These are phyloP conservation scores for Oscheius sp. DNA, from an alignment of 2,888 invertebrate species.

Conservation along the genomic window DNA sequence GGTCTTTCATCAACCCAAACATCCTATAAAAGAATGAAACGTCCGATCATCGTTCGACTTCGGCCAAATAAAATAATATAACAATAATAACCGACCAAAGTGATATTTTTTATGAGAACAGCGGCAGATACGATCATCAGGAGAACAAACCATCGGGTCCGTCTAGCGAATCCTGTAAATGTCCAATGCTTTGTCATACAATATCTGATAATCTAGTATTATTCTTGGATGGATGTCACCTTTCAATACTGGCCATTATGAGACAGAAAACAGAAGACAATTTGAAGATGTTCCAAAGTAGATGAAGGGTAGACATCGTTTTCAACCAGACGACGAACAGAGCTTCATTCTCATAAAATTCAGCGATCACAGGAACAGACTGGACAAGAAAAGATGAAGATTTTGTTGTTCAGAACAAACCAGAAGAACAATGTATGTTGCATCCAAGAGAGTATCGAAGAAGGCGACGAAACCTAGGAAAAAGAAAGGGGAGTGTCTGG, in stretches of 20 bases:
- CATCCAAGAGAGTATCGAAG: conserved; percentile 67
- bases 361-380: conserved; percentile 63
- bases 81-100: conserved; percentile 39
- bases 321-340: conserved; percentile 59
- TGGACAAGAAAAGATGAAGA: conserved; percentile 24
- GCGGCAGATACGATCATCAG: conserved; percentile 46
- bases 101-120: conserved; percentile 61
- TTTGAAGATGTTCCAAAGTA: conserved; percentile 66
- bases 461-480: conserved; percentile 69
- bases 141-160: conserved; percentile 66
- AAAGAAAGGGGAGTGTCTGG: conserved; percentile 69
- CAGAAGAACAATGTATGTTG: conserved; percentile 61
- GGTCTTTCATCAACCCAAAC: conserved; percentile 43
- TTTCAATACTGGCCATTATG: conserved; percentile 67
- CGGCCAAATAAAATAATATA: not conserved
- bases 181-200: conserved; percentile 68
- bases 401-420: too few species aligned
- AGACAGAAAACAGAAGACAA: conserved; percentile 67
- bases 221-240: conserved; percentile 37
- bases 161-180: conserved; percentile 65
- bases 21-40: conserved; percentile 31
- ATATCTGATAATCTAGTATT: conserved; percentile 38
- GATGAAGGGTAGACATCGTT: conserved; percentile 44
- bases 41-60: not conserved
- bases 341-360: conserved; percentile 53